A percentile compares a stretch with the other conserved stretches of the same genome.
These are phyloP conservation scores for Rhinoptilus africanus DNA, from an alignment of 2,113 vertebrate genomes.

Conservation along the genomic window DNA sequence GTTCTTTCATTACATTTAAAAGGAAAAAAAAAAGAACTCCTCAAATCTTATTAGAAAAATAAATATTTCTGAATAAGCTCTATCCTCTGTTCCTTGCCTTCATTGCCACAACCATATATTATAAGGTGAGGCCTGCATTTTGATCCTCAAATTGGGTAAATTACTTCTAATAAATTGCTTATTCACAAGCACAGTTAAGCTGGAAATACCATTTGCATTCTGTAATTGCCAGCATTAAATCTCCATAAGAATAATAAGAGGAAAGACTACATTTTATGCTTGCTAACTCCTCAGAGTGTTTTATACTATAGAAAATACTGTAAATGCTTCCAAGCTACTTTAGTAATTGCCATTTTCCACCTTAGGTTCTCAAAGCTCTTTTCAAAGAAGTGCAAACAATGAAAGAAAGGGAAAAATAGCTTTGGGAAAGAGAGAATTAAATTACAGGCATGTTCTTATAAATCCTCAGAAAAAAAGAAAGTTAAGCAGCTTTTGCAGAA, in stretches of 20 bases:
- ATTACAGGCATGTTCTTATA: not conserved
- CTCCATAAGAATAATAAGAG: not conserved
- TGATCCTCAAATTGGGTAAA: not conserved
- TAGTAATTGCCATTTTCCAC: not conserved
- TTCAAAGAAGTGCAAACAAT: not conserved
- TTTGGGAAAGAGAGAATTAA: not conserved
- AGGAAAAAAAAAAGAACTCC: not conserved
- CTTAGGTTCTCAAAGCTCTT: not conserved
- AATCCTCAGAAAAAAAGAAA: not conserved
- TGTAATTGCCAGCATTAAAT: not conserved
- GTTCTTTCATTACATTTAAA: not conserved
- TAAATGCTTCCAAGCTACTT: not conserved
- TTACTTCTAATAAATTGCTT: constrained; percentile 7
- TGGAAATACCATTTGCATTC: not conserved
- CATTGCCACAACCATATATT: not conserved
- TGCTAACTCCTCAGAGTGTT: not conserved
- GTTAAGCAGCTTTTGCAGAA: not conserved
- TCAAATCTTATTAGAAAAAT: constrained; percentile 27
- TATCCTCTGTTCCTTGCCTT: not conserved
- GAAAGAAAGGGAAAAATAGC: not conserved
- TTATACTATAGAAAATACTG: not conserved
- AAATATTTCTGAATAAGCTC: constrained; percentile 10
- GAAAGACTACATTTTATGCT: not conserved
- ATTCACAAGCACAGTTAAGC: not conserved
- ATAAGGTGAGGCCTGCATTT: not conserved